Conservation (phyloP, 2,888 invertebrate genomes). For the Boloria selene region DNA sequence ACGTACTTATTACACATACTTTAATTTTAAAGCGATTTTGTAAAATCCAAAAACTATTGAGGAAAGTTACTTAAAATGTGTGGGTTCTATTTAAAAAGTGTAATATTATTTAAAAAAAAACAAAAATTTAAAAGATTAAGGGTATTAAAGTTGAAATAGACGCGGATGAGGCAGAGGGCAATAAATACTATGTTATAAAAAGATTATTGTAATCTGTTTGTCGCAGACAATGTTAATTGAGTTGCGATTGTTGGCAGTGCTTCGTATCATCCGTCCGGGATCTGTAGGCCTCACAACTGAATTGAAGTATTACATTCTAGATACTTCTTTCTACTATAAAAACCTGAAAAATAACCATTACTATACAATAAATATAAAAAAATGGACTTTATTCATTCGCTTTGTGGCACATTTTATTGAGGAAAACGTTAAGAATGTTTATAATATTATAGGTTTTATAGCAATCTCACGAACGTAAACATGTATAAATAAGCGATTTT, state of each 20-base stretch:
- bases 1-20: too few species aligned
- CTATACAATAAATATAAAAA: constrained; percentile 3
- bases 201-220: constrained; percentile 32
- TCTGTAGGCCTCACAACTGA: constrained; percentile 52
- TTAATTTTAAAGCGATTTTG: too few species aligned
- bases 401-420: constrained; percentile 2
- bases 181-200: constrained; percentile 29
- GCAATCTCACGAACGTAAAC: background rate
- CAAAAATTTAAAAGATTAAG: background rate
- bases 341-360: background rate
- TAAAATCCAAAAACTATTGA: too few species aligned
- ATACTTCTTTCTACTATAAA: constrained; percentile 40
- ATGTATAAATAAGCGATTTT: background rate
- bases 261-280: constrained; percentile 61
- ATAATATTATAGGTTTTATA: constrained; percentile 6
- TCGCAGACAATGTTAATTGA: constrained; percentile 35
- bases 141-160: constrained; percentile 8
- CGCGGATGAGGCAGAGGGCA: background rate
- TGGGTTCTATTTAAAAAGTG: too few species aligned
- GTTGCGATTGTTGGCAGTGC: constrained; percentile 65
- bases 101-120: background rate
- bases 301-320: constrained; percentile 46
- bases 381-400: background rate
- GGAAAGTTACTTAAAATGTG: too few species aligned
- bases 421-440: constrained; percentile 9